phyloP scores from a whole-genome alignment of 2,888 invertebrate genomes.

The Hedychridium roseum region DNA sequence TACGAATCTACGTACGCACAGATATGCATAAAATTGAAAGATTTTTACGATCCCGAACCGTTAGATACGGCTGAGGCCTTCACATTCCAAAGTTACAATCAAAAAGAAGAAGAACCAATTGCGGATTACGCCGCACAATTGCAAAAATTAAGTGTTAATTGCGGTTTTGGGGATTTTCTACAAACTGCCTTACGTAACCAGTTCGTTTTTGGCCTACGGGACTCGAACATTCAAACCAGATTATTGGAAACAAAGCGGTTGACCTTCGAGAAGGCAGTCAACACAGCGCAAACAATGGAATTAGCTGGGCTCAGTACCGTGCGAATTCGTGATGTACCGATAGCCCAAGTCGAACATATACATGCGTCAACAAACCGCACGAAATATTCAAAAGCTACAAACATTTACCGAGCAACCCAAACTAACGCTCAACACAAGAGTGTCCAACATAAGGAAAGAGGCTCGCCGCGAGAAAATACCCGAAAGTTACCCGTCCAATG shows the following conservation, averaged over 20 bases:
- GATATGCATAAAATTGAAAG: not conserved
- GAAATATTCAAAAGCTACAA: not conserved
- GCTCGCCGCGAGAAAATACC: too few species aligned
- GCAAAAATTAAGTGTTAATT: slow-evolving; percentile 8
- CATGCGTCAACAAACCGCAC: not conserved
- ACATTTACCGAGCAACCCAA: not conserved
- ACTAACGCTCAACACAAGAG: not conserved
- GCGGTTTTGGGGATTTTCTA: slow-evolving; percentile 35
- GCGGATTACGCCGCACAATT: not conserved
- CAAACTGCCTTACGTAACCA: slow-evolving; percentile 36
- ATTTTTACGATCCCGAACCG: slow-evolving; percentile 4
- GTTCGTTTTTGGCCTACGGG: slow-evolving; percentile 36
- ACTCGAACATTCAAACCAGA: slow-evolving; percentile 28
- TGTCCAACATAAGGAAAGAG: not conserved
- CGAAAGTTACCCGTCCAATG: slow-evolving; percentile 13
- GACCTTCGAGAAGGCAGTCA: not conserved
- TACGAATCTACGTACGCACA: not conserved
- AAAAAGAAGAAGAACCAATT: not conserved
- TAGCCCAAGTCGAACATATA: not conserved
- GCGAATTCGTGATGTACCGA: not conserved
- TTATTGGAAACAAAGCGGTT: not conserved
- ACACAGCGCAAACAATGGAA: slow-evolving; percentile 31
- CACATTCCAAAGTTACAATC: not conserved
- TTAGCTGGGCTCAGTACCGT: not conserved
- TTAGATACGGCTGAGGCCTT: not conserved